phyloP scores from a whole-genome alignment of 2,113 vertebrate genomes.

The Hiodon alosoides region DNA sequence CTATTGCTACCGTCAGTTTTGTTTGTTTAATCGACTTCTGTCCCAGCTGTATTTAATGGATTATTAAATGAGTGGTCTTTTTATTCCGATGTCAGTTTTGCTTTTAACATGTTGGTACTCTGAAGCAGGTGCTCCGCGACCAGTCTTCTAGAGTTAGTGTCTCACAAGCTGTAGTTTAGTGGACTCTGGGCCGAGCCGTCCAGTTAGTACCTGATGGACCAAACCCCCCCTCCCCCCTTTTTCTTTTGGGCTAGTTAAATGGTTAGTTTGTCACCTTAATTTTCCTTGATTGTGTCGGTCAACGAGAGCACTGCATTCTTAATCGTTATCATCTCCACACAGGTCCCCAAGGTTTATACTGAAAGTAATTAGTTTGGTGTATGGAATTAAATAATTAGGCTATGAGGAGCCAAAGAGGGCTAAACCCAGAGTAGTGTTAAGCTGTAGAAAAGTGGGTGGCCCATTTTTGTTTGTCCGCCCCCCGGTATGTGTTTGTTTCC shows the following conservation, averaged over 20 bases:
- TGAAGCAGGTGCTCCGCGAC: neutral
- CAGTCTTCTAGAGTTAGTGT: neutral
- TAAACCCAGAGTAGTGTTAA: neutral
- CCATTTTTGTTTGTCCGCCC: neutral
- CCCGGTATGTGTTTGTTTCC: neutral
- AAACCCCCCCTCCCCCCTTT: neutral
- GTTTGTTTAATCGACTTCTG: too few species aligned
- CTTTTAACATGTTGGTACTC: neutral
- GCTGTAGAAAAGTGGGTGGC: neutral
- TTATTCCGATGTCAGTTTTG: neutral
- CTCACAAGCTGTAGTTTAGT: neutral
- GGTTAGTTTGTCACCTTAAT: neutral
- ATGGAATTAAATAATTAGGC: neutral
- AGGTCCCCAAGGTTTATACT: neutral
- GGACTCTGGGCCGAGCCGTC: neutral
- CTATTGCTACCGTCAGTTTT: too few species aligned
- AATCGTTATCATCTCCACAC: neutral
- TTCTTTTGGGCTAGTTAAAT: neutral
- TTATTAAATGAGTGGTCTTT: too few species aligned
- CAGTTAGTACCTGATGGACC: conserved; percentile 5
- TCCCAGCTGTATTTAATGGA: too few species aligned
- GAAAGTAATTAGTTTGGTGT: neutral
- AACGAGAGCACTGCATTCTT: neutral
- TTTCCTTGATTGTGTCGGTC: neutral
- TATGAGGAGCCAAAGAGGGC: conserved; percentile 17